These are phyloP conservation scores for Tinea semifulvella DNA, from an alignment of 2,888 invertebrate species.

Conservation along the genomic window DNA sequence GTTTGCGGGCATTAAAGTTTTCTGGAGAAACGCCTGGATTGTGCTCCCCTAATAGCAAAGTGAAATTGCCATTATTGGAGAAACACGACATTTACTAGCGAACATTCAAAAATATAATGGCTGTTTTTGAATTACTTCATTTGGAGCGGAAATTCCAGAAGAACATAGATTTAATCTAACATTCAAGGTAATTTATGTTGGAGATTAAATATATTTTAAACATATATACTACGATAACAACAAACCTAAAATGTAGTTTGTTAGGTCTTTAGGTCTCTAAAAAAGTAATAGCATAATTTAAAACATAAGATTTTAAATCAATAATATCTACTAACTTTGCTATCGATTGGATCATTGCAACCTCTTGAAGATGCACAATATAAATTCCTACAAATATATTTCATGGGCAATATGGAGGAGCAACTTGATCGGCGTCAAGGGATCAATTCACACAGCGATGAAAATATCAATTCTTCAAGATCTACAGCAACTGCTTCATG, in stretches of 20 bases:
- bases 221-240: too few species aligned
- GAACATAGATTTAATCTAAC: constrained; percentile 26
- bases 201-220: too few species aligned
- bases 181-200: constrained; percentile 21
- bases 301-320: too few species aligned
- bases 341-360: constrained; percentile 19
- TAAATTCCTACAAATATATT: constrained; percentile 22
- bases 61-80: constrained; percentile 24
- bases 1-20: constrained; percentile 25
- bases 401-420: constrained; percentile 22
- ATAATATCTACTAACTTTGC: neutral
- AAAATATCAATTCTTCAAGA: constrained; percentile 25
- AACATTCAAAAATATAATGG: constrained; percentile 30
- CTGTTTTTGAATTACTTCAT: constrained; percentile 32
- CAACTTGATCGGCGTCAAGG: constrained; percentile 19
- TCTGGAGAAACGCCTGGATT: constrained; percentile 26
- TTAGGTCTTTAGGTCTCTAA: neutral
- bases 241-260: constrained; percentile 8
- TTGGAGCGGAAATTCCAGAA: constrained; percentile 28
- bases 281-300: too few species aligned
- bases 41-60: constrained; percentile 25
- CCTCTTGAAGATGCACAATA: constrained; percentile 18
- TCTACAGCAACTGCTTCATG: constrained; percentile 24
- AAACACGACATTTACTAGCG: constrained; percentile 30
- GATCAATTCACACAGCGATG: constrained; percentile 19